phyloP scores from a whole-genome alignment of 2,797 vertebrate species.

The Sebastolobus alascanus region DNA sequence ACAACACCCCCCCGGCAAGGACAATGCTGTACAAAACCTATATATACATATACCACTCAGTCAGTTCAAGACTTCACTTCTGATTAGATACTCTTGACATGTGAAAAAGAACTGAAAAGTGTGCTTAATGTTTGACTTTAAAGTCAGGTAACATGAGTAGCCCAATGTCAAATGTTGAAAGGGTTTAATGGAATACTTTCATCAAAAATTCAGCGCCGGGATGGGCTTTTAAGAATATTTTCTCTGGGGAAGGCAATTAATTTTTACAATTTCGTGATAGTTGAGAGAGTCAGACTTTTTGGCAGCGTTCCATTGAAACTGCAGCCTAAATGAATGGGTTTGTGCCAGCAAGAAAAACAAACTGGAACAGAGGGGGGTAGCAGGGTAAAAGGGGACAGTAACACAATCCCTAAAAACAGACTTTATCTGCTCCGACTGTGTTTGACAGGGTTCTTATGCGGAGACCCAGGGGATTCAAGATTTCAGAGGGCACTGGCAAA shows the following conservation, averaged over 20 bases:
- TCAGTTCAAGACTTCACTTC: constrained; percentile 52
- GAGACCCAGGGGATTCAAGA: constrained; percentile 58
- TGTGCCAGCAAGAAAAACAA: constrained; percentile 72
- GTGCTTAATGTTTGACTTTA: constrained; percentile 59
- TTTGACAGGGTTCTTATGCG: constrained; percentile 65
- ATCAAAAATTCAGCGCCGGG: constrained; percentile 57
- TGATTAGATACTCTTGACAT: constrained; percentile 49
- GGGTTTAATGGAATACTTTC: constrained; percentile 67
- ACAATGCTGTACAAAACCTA: constrained; percentile 34
- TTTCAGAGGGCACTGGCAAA: constrained; percentile 62
- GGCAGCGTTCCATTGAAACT: constrained; percentile 65
- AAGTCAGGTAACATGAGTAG: constrained; percentile 68
- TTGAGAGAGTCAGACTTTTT: constrained; percentile 63
- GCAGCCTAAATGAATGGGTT: constrained; percentile 66
- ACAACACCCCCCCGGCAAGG: constrained; percentile 35
- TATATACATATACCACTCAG: constrained; percentile 18
- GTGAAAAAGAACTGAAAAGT: constrained; percentile 50
- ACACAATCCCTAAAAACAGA: constrained; percentile 69
- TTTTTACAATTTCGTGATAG: constrained; percentile 75
- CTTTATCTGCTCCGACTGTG: constrained; percentile 68
- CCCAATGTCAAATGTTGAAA: constrained; percentile 50
- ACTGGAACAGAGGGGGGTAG: constrained; percentile 52
- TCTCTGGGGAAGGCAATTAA: constrained; percentile 64
- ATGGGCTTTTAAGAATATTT: constrained; percentile 60
- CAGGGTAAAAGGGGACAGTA: constrained; percentile 64